phyloP scores from a whole-genome alignment of 1,140 invertebrate genomes.

The Octopus bimaculoides region DNA sequence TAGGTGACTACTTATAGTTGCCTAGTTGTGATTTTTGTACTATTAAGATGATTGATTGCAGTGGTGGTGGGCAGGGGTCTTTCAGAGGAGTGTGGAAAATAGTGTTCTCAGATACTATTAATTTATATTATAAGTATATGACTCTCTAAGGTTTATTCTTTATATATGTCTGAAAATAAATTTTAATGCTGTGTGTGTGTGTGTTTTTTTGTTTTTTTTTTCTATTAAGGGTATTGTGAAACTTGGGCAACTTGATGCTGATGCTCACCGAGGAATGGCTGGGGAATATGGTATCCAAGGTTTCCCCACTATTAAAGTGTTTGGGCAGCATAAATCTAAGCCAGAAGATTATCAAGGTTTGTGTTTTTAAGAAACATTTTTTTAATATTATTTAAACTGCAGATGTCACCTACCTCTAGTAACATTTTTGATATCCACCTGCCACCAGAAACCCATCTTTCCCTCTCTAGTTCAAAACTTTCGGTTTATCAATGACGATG shows the following conservation, averaged over 20 bases:
- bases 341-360: constrained; percentile 80
- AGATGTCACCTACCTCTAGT: constrained; percentile 68
- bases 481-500: too few relatives aligned
- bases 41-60: too few relatives aligned
- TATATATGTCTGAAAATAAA: too few relatives aligned
- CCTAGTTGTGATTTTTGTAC: too few relatives aligned
- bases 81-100: too few relatives aligned
- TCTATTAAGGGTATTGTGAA: constrained; percentile 79
- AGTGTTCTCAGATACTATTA: too few relatives aligned
- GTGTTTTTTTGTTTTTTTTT: background rate
- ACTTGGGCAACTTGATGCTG: constrained; percentile 90
- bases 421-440: background rate
- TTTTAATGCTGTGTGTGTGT: too few relatives aligned
- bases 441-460: background rate
- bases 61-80: too few relatives aligned
- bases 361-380: background rate
- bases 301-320: constrained; percentile 97
- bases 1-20: too few relatives aligned
- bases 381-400: background rate
- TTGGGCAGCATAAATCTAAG: constrained; percentile 81
- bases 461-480: background rate
- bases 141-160: too few relatives aligned
- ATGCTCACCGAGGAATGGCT: constrained; percentile 80
- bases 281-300: constrained; percentile 81
- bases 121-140: too few relatives aligned